Percentiles rank a stretch among this genome's conserved stretches.
phyloP scores from a whole-genome alignment of 2,113 vertebrate species.

The Paraplagusia blochii region DNA sequence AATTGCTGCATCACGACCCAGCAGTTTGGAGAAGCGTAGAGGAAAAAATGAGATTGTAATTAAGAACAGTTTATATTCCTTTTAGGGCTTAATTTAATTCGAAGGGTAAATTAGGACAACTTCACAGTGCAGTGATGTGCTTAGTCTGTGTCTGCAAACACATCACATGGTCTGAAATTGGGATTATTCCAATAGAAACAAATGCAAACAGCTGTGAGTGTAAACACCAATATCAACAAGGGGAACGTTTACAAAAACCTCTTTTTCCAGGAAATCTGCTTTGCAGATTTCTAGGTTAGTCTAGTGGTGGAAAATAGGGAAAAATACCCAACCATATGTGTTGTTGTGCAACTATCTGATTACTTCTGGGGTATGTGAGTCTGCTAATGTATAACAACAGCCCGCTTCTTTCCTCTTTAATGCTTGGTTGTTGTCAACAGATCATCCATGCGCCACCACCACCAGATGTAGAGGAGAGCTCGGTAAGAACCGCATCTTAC shows the following conservation, averaged over 20 bases:
- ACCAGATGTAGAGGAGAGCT: constrained; percentile 70
- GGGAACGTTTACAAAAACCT: constrained; percentile 15
- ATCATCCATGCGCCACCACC: constrained; percentile 79
- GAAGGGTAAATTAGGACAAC: no score
- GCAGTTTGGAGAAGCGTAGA: constrained; percentile 39
- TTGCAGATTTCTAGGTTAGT: constrained; percentile 71
- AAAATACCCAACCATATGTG: constrained; percentile 54
- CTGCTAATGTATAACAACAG: constrained; percentile 13
- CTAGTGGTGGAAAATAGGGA: constrained; percentile 48
- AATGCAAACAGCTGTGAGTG: no score
- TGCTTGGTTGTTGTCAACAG: constrained; percentile 36
- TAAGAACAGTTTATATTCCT: constrained; percentile 31
- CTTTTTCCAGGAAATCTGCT: constrained; percentile 56
- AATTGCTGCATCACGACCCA: constrained; percentile 43
- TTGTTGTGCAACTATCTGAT: constrained; percentile 52
- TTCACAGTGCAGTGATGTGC: no score
- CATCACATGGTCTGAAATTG: no score
- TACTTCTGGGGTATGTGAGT: constrained; percentile 28
- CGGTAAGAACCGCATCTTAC: constrained; percentile 62
- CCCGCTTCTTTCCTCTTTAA: background rate
- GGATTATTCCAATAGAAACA: no score
- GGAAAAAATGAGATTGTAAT: constrained; percentile 54
- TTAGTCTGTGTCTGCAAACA: no score
- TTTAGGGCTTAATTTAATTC: constrained; percentile 6
- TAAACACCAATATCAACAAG: background rate